Evolutionary conservation across 2,888 invertebrate species (phyloP).

Genomic region (Drosophila pseudotakahashii): DNA sequence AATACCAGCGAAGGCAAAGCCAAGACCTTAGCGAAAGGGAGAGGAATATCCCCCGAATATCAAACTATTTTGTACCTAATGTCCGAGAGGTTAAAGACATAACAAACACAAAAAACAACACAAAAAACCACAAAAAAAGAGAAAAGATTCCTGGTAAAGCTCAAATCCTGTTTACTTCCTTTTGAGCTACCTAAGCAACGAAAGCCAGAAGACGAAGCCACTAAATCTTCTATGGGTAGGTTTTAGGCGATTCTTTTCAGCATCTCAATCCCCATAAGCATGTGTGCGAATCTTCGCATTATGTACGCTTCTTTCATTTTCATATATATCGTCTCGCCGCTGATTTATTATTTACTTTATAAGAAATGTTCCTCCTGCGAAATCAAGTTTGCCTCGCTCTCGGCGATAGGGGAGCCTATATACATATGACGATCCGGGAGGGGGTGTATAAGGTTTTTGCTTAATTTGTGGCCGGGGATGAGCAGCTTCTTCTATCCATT

Average conservation of each 20-base stretch:
- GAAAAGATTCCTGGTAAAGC: constrained; percentile 70
- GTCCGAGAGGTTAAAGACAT: constrained; percentile 43
- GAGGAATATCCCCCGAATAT: constrained; percentile 31
- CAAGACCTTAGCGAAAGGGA: constrained; percentile 1
- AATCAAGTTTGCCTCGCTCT: constrained; percentile 36
- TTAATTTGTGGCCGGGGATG: constrained; percentile 54
- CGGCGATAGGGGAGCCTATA: constrained; percentile 11
- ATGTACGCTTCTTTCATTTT: constrained; percentile 54
- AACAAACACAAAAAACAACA: constrained; percentile 11
- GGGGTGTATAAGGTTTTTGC: constrained; percentile 52
- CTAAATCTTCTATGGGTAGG: constrained; percentile 71
- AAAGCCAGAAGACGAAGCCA: constrained; percentile 57
- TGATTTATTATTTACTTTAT: constrained; percentile 76
- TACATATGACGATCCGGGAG: not conserved
- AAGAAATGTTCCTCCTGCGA: constrained; percentile 52
- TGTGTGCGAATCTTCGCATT: constrained; percentile 35
- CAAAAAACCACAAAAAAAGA: constrained; percentile 1
- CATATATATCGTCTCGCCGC: constrained; percentile 70
- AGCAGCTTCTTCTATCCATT: constrained; percentile 56
- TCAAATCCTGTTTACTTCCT: constrained; percentile 77
- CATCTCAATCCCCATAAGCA: constrained; percentile 16
- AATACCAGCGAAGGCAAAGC: constrained; percentile 49
- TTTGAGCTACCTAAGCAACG: constrained; percentile 72
- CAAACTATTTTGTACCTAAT: constrained; percentile 51
- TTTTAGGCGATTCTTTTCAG: constrained; percentile 47